Conservation (phyloP, 1,140 invertebrate genomes). For the Microplitis mediator region DNA sequence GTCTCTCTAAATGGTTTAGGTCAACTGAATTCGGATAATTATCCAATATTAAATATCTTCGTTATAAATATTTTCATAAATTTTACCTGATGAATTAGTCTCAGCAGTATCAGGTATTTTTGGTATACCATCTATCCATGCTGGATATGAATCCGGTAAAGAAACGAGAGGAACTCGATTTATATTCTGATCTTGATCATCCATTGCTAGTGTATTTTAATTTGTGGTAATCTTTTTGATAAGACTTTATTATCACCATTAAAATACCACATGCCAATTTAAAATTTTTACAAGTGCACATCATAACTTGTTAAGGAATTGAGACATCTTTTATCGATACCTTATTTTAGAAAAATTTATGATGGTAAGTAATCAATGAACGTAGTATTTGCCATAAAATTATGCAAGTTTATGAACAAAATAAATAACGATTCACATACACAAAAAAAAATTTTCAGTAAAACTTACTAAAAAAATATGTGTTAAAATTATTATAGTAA, state of each 20-base stretch:
- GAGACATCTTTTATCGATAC: background rate
- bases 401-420: too few species aligned
- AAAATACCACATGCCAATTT: background rate
- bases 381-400: too few species aligned
- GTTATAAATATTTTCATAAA: conserved; percentile 26
- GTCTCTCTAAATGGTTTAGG: conserved; percentile 37
- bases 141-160: conserved; percentile 44
- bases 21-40: conserved; percentile 21
- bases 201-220: background rate
- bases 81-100: conserved; percentile 36
- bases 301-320: background rate
- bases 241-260: background rate
- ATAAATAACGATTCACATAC: too few species aligned
- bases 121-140: conserved; percentile 47
- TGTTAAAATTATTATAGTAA: too few species aligned
- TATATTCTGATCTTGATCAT: background rate
- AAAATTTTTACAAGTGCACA: too few species aligned
- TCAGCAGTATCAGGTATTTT: conserved; percentile 39
- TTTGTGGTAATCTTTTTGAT: background rate
- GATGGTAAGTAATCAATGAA: too few species aligned
- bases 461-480: too few species aligned
- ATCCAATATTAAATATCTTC: conserved; percentile 24
- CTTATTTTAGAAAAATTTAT: too few species aligned
- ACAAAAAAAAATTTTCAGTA: too few species aligned
- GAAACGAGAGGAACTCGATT: conserved; percentile 36